Conservation (phyloP, 2,797 vertebrate species). For the Amblyopsis hoosieri region DNA sequence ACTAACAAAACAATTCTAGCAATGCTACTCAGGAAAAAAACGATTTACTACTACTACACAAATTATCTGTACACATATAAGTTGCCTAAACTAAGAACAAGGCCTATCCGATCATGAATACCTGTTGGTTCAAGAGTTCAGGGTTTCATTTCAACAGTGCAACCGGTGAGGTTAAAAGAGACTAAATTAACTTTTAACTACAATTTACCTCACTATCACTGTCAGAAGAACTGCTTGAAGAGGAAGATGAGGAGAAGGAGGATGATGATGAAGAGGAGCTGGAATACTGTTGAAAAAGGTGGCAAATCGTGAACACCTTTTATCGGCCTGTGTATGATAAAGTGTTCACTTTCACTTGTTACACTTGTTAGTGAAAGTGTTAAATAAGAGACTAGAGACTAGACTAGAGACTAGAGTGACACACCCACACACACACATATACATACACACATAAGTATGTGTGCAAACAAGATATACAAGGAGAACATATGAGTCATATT, state of each 20-base stretch:
- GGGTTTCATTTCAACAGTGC: too few relatives aligned
- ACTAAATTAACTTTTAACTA: neutral
- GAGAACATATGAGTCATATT: neutral
- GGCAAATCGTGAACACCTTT: neutral
- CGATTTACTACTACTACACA: constrained; percentile 28
- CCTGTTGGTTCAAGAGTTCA: neutral
- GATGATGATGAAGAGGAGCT: constrained; percentile 34
- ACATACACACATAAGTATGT: constrained; percentile 3
- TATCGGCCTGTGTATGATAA: neutral
- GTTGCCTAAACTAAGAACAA: neutral
- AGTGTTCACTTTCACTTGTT: neutral
- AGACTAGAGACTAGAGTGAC: neutral
- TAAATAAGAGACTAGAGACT: constrained; percentile 13
- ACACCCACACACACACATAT: neutral
- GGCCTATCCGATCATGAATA: neutral
- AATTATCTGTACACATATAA: neutral
- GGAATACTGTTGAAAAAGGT: constrained; percentile 53
- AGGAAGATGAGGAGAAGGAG: constrained; percentile 40
- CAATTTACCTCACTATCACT: constrained; percentile 69
- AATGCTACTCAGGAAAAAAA: neutral
- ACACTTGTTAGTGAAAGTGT: constrained; percentile 18
- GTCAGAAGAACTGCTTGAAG: constrained; percentile 66
- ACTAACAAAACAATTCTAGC: constrained; percentile 15
- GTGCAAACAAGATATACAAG: too few relatives aligned
- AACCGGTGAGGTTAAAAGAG: too few relatives aligned